Percentiles rank a stretch among this genome's conserved stretches.
These are phyloP conservation scores for Melolontha melolontha DNA, from an alignment of 2,888 invertebrate species.

Conservation along the genomic window DNA sequence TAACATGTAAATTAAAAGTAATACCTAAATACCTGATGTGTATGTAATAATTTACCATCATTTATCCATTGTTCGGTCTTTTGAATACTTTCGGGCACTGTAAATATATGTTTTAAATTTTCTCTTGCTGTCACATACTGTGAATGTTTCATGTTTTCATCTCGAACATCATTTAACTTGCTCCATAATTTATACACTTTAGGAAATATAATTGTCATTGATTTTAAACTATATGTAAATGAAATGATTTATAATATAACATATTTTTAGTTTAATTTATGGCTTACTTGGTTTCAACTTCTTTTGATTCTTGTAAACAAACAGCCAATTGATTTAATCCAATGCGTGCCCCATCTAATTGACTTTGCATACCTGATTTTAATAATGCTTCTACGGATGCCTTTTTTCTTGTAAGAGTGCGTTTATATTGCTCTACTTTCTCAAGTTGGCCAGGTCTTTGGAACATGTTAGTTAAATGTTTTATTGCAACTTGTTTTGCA, in stretches of 20 bases:
- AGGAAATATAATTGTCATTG: conserved; percentile 80
- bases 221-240: conserved; percentile 72
- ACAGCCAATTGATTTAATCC: conserved; percentile 91
- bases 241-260: not conserved
- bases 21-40: conserved; percentile 79
- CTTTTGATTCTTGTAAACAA: conserved; percentile 86
- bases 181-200: conserved; percentile 84
- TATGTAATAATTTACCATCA: conserved; percentile 93
- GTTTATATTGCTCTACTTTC: conserved; percentile 85
- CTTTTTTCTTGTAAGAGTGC: conserved; percentile 81
- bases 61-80: conserved; percentile 94
- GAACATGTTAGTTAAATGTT: conserved; percentile 91
- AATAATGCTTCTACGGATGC: conserved; percentile 94
- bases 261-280: conserved; percentile 43
- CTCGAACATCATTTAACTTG: conserved; percentile 85
- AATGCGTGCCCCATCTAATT: conserved; percentile 94
- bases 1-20: conserved; percentile 10
- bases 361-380: conserved; percentile 98
- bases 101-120: conserved; percentile 97
- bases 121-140: conserved; percentile 98
- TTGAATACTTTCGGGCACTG: conserved; percentile 95
- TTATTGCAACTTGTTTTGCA: conserved; percentile 81
- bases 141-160: conserved; percentile 94
- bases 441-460: conserved; percentile 96
- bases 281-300: conserved; percentile 72